Base-by-base conservation (phyloP, 2,888 invertebrate species). In the Branchipolynoe longqiensis region DNA sequence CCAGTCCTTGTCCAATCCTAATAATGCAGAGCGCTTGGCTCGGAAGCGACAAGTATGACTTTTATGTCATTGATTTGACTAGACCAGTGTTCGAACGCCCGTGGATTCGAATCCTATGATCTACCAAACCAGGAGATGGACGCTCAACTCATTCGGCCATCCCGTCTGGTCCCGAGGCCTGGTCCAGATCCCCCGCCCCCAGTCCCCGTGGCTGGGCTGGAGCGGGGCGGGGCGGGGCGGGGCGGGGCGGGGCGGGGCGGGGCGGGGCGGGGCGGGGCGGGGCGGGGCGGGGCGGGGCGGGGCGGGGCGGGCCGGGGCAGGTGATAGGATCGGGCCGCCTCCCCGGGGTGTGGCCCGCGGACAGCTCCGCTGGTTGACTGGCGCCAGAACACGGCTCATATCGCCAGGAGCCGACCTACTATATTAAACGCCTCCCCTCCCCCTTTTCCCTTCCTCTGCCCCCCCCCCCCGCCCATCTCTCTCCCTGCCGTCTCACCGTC, bases 311-410 rank as follows among this genome's bases (percentile, higher is more conserved):
- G 62, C 25, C 1, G 28, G 31, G 28, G 25, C 25, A 25, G 62
- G 25, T 3, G 2, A 62, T 62, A 62, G 25, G 8, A 62, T 62
- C 62, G 22, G 56, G 25, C n/a, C 31, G 14, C 28, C 25, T 62
- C 62, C 62, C 25, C 12, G 25, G 62, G 25, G 62, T 14, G 62
- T 14, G 31, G 62, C 62, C 28, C 62, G 28, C 36, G 2, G 69
- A 36, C 69, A 38, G 69, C 69, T 69, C 18, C 28, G 48, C 62
- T 69, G 69, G 69, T 69, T n/a, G 69, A 69, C 38, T 69, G 69
- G 36, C 18, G 8, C 33, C 6, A 38, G 36, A 38, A 69, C 69
- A 69, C 38, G 69, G 69, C 69, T 38, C 69, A 69, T 69, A 69
- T 69, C 69, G n/a, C 33, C 69, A 69, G 69, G 22, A 38, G 69